phyloP scores from a whole-genome alignment of 2,797 vertebrate genomes.

The Synaphobranchus kaupii region DNA sequence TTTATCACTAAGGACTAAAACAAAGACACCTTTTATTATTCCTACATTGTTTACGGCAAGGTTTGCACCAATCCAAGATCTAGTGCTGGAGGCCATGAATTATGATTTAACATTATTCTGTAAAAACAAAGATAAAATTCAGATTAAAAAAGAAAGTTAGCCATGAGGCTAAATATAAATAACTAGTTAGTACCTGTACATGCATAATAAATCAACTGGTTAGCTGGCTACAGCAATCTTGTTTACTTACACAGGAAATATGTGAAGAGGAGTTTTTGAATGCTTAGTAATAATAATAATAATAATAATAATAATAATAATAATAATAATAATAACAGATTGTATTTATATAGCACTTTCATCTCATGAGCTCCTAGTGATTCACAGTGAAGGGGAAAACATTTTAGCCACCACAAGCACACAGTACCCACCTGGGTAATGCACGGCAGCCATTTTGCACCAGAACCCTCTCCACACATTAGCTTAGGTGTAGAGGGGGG shows the following conservation, averaged over 20 bases:
- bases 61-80: background rate
- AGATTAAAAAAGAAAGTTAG: background rate
- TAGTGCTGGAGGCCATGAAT: background rate
- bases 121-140: background rate
- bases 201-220: background rate
- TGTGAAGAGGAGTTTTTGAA: background rate
- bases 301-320: background rate
- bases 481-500: background rate
- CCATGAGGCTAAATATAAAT: background rate
- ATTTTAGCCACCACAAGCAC: background rate
- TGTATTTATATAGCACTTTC: no score
- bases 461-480: background rate
- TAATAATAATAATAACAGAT: background rate
- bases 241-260: background rate
- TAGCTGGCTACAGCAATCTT: background rate
- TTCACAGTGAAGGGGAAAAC: no score
- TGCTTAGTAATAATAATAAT: slow-evolving; percentile 3
- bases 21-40: background rate
- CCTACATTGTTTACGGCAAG: background rate
- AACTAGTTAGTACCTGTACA: background rate
- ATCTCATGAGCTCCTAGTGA: no score
- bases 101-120: background rate
- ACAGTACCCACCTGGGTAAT: background rate
- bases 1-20: background rate
- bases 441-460: background rate